These are phyloP conservation scores for Pomatorhinus ruficollis DNA, from an alignment of 2,113 vertebrate genomes.

Conservation along the genomic window DNA sequence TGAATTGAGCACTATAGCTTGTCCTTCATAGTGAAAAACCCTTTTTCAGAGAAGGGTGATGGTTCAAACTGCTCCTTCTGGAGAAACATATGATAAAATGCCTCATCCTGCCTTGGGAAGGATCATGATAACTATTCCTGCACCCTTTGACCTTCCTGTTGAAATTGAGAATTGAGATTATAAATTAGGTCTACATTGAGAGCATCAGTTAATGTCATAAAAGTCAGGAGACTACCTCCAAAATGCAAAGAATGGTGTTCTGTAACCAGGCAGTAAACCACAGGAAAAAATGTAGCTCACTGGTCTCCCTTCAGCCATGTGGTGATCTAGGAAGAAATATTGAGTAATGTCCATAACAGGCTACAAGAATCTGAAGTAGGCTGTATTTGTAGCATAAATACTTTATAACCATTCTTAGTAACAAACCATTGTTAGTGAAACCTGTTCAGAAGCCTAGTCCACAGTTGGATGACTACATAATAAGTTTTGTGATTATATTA, in stretches of 20 bases:
- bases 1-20: neutral
- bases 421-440: neutral
- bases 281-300: neutral
- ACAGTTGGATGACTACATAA: neutral
- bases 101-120: neutral
- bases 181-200: neutral
- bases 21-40: neutral
- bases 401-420: neutral
- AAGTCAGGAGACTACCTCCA: neutral
- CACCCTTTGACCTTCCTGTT: neutral
- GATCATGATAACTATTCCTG: accelerated
- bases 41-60: neutral
- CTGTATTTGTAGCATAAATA: neutral
- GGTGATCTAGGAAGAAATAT: neutral
- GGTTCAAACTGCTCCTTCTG: neutral
- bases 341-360: neutral
- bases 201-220: neutral
- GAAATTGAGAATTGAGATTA: neutral
- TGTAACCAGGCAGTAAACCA: neutral
- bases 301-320: neutral
- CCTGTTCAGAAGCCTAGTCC: neutral
- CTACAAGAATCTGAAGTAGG: neutral
- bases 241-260: neutral
- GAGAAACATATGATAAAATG: neutral
- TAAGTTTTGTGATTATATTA: neutral